Conservation (phyloP, 2,797 vertebrate genomes). For the Aphelocoma californica region DNA sequence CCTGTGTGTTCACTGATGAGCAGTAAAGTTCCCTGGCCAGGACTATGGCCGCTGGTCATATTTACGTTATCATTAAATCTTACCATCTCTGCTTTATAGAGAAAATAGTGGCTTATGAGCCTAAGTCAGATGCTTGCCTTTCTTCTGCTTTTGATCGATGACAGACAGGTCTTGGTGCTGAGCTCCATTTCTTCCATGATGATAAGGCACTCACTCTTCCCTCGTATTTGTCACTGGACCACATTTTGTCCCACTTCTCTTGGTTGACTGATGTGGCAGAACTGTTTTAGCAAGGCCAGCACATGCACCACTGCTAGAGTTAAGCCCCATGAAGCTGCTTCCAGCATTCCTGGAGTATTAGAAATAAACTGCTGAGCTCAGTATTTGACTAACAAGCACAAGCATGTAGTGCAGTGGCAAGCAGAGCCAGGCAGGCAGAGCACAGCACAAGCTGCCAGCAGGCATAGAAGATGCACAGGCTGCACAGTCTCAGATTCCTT, state of each 20-base stretch:
- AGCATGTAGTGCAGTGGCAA: not conserved
- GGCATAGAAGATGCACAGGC: not conserved
- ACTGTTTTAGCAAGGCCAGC: not conserved
- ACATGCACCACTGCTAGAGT: not conserved
- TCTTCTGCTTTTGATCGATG: not conserved
- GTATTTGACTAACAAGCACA: not conserved
- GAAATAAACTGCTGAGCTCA: slow-evolving; percentile 1
- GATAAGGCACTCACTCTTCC: not conserved
- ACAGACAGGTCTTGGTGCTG: not conserved
- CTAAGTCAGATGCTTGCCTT: not conserved
- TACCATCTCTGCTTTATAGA: not conserved
- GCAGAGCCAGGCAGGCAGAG: not conserved
- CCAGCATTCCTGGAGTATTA: slow-evolving; percentile 9
- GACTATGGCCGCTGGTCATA: not conserved
- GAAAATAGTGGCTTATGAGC: not conserved
- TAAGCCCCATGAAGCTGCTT: not conserved
- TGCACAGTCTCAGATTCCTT: fast-evolving
- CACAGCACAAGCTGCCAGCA: not conserved
- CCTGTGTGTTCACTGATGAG: not conserved
- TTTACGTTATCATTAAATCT: not conserved
- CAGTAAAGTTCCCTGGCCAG: not conserved
- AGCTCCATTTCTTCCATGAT: not conserved
- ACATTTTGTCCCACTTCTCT: not conserved
- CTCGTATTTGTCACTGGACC: not conserved
- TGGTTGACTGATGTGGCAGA: fast-evolving